These are phyloP conservation scores for Unio delphinus DNA, from an alignment of 2,888 invertebrate species.

Conservation along the genomic window DNA sequence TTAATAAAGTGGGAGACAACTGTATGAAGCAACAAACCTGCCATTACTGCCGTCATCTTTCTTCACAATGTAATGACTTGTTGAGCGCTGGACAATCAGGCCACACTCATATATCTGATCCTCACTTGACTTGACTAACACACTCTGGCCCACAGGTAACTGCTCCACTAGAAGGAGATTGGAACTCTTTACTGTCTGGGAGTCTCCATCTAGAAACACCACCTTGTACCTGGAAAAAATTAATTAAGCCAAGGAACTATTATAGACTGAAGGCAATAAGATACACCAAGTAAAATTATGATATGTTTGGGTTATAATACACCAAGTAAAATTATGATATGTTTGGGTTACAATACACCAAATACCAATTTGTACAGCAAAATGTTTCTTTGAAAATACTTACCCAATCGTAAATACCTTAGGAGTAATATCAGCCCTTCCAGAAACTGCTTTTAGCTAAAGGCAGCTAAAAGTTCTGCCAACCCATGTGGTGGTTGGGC, in stretches of 20 bases:
- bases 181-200: constrained; percentile 33
- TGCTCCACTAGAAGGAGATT: constrained; percentile 52
- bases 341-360: no score
- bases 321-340: no score
- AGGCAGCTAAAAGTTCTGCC: no score
- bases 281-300: no score
- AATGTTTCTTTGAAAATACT: no score
- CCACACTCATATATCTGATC: constrained; percentile 56
- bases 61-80: constrained; percentile 45
- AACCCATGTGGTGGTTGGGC: no score
- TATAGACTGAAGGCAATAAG: background rate
- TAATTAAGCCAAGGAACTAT: background rate
- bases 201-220: constrained; percentile 60
- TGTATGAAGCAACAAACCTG: constrained; percentile 31
- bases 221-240: constrained; percentile 37
- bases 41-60: constrained; percentile 46
- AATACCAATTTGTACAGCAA: no score
- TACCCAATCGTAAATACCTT: no score
- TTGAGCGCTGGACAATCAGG: constrained; percentile 39
- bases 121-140: constrained; percentile 48
- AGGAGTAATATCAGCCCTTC: no score
- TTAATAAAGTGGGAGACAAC: no score
- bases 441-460: no score
- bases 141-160: constrained; percentile 58
- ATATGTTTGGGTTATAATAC: no score